Percentiles rank a stretch among this genome's conserved stretches.
phyloP scores from a whole-genome alignment of 2,888 invertebrate genomes.

The Diabrotica balteata region DNA sequence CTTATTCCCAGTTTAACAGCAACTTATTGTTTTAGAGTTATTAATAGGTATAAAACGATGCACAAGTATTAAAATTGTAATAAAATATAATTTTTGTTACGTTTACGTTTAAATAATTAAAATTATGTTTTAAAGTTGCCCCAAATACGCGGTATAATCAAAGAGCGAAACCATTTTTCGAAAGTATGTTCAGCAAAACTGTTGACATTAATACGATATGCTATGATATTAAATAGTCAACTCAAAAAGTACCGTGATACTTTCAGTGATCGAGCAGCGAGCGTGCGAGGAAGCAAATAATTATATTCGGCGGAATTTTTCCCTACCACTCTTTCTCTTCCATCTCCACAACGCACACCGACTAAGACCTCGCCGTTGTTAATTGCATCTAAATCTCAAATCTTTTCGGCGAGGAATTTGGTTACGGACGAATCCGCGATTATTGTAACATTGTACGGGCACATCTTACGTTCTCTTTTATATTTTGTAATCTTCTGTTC shows the following conservation, averaged over 20 bases:
- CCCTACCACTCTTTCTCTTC: not conserved
- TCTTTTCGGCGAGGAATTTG: constrained; percentile 12
- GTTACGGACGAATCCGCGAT: constrained; percentile 7
- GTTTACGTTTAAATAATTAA: no score
- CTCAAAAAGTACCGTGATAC: not conserved
- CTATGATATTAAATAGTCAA: not conserved
- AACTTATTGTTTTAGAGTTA: no score
- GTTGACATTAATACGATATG: no score
- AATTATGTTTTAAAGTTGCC: no score
- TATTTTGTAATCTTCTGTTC: constrained; percentile 51
- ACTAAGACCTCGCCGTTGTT: not conserved
- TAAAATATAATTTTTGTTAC: no score
- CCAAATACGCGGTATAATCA: no score
- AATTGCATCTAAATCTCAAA: constrained; percentile 10
- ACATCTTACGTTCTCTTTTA: constrained; percentile 38
- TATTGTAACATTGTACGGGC: constrained; percentile 4
- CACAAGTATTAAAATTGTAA: no score
- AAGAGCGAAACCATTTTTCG: no score
- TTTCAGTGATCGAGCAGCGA: not conserved
- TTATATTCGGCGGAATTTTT: not conserved
- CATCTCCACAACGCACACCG: not conserved
- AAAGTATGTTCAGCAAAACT: no score
- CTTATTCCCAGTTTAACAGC: no score
- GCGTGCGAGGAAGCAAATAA: constrained; percentile 1
- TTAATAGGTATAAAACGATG: no score